Evolutionary conservation across 1,140 invertebrate species (phyloP).

Genomic region (Papilio aristodemus): DNA sequence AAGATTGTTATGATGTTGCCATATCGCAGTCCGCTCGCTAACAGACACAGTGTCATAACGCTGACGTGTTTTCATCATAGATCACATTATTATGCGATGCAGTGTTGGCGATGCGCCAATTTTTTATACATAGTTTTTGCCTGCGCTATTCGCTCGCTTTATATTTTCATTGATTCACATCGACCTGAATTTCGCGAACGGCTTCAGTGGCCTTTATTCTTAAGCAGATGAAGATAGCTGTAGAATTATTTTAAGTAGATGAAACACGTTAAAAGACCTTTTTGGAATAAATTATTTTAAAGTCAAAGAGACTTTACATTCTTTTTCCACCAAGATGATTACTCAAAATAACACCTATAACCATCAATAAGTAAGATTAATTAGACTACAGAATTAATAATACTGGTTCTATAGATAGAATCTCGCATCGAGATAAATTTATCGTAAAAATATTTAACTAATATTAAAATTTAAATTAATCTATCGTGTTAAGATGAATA

Average conservation of each 20-base stretch:
- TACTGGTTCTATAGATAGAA: no score
- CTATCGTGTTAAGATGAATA: no score
- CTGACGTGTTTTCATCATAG: not conserved
- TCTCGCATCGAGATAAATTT: no score
- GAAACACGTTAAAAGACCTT: not conserved
- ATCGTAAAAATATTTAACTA: no score
- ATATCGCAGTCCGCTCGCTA: not conserved
- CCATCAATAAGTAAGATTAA: no score
- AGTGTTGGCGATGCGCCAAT: slow-evolving; percentile 6
- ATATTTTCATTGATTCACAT: not conserved
- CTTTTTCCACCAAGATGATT: no score
- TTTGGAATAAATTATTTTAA: no score
- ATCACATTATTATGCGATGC: slow-evolving; percentile 10
- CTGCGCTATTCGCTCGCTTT: not conserved
- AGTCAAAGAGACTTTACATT: no score
- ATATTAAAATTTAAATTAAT: no score
- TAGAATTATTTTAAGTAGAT: not conserved
- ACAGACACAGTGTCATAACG: not conserved
- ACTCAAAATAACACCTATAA: no score
- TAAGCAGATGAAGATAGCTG: not conserved
- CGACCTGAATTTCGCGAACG: slow-evolving; percentile 5
- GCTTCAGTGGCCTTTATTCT: not conserved
- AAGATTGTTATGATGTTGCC: not conserved
- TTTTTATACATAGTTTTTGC: not conserved
- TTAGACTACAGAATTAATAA: no score